Evolutionary conservation across 2,797 vertebrate species (phyloP), one percentile per base, ranked within the genome.

Genomic region (Hydrophis major): DNA sequence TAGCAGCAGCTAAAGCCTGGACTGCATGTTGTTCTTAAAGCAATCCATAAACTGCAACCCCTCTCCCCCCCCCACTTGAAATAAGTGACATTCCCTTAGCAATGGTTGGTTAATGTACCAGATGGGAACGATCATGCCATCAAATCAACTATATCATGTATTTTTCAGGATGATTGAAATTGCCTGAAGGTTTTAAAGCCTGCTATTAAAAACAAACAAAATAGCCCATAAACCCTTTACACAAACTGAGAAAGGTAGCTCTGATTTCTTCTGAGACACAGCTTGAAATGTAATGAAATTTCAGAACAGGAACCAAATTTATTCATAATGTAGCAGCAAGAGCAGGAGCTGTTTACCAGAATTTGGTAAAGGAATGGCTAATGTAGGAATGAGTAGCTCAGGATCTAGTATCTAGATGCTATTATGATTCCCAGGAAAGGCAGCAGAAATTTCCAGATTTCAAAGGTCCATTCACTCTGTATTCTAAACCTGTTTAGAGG

Each of bases 221-320:
- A 83, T 20, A 47, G 20, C 37, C 37, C 3, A 63, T 93, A 56
- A 74, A 42, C 7, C 78, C 89, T 60, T 63, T 92, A 89, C 63
- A 61, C 47, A 87, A 91, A 89, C 66, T 47, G 66, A 57, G 56
- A 87, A 57, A 55, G 10, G 32, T n/a, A 86, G 63, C 25, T 89
- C 28, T 91, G 90, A 87, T 47, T 89, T 78, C 74, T 55, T 20
- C 6, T 28, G 83, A 47, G 25, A 69, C 32, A 47, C 56, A 57
- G 55, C 42, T 89, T 56, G 92, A 42, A 55, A 59, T 5, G 69
- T 50, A 93, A 74, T 87, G 90, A 93, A 89, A 86, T 87, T 87
- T 78, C 90, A 74, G 88, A 47, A 74, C 22, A 63, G 56, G 88
- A 88, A 42, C 66, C 88, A 91, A 89, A 94, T 89, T 47, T 87